Evolutionary conservation across 2,888 invertebrate genomes (phyloP), one percentile per base, ranked within the genome.

Genomic region (Dolomedes plantarius): DNA sequence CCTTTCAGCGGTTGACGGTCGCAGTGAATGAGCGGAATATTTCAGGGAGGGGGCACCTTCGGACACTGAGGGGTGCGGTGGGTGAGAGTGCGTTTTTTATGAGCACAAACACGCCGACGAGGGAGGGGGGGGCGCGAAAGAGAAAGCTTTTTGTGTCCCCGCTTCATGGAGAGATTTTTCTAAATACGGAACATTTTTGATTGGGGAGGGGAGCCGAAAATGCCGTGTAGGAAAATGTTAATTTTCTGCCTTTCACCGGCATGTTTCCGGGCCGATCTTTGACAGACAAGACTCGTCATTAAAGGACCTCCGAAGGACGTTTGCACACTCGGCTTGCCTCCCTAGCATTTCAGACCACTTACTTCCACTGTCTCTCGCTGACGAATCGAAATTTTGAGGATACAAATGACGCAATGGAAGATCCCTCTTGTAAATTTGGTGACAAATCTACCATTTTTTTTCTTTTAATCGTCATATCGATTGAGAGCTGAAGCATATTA

Each of bases 1-100:
- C 83, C 83, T 77, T 83, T 82, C 41, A 67, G 28, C 46, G 36
- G 80, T 36, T 73, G 16, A 32, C 50, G 23, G 36, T 19, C 41
- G 41, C 41, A 23, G 36, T 68, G 39, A 29, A 23, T 68, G 56
- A 23, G 56, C 23, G 19, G 56, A 56, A 56, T 56, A 56, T 56
- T 56, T 56, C 56, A 56, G 56, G 23, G 56, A 56, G 23, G 56
- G 56, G 56, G 56, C 56, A 56, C 56, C 56, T 56, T 56, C 23
- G 56, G 56, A 56, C 56, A 56, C 56, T 5, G 19, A 23, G 56
- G 56, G 56, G 56, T 56, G 56, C 56, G 23, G 56, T 56, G 56
- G 56, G 56, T 1, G 56, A 23, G 56, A 23, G 56, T 23, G 6
- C 19, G 16, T n/a, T 23, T 23, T 56, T 16, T 46, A 16, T 56